Evolutionary conservation across 2,113 vertebrate genomes (phyloP), one percentile per base, ranked within the genome.

Genomic region (Boulengeromyrus knoepffleri): DNA sequence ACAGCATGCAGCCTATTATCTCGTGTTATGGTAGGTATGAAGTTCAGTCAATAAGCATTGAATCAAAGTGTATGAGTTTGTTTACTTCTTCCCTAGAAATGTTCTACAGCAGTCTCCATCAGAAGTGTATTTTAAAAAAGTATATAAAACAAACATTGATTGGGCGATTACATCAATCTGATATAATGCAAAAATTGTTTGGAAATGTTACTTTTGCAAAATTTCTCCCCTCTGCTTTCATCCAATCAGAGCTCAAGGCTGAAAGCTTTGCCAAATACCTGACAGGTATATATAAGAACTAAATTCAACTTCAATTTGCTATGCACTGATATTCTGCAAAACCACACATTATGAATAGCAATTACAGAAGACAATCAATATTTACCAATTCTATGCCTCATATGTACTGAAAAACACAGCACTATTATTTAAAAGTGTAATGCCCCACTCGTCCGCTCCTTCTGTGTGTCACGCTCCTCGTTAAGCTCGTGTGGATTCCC

Each of bases 381-480:
- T 80, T 87, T 86, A 87, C 45, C 42, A 46, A 27, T 85, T 74
- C 84, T 74, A 6, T 70, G 56, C 89, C 52, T 31, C 77, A 85
- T 47, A 85, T 85, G 52, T 39, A n/a, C 45, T 62, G 45, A 88
- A 88, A 31, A 88, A 88, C 70, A n/a, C 70, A 88, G 45, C 27
- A 77, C 42, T 49, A 36, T 53, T 90, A 53, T 77, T 47, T 56
- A 36, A 56, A 88, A 84, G 88, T 50, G 49, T 50, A 12, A 2
- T 50, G 2, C 49, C 49, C 49, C 2, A 1, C 49, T 50, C 49
- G 49, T 50, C 49, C 1, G 10, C 49, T 50, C 2, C 49, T 50
- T 50, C 12, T 2, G 12, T 50, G 12, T 50, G 47, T 10, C 47
- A 49, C 47, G 10, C 9, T 10, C 47, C 47, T 49, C 0, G 10